phyloP scores from a whole-genome alignment of 2,797 vertebrate genomes.

The Halcyon smyrnensis region DNA sequence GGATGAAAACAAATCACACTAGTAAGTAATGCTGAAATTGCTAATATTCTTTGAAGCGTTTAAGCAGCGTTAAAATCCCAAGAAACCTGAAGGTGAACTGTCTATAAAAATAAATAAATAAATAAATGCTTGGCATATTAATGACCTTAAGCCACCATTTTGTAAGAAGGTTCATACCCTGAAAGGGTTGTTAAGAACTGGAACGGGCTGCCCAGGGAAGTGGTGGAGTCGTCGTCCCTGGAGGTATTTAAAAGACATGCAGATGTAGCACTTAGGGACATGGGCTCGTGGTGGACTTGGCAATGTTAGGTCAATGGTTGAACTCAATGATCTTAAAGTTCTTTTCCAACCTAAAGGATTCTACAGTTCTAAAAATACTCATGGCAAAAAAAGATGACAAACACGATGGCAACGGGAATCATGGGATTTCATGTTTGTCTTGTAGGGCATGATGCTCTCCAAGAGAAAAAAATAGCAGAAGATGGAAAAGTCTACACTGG shows the following conservation, averaged over 20 bases:
- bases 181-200: neutral
- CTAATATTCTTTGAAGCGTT: constrained; percentile 34
- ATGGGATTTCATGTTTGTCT: constrained; percentile 13
- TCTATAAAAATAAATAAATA: neutral
- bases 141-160: neutral
- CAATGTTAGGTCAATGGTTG: neutral
- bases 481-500: constrained; percentile 31
- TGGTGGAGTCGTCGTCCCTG: neutral
- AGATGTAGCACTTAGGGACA: neutral
- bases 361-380: neutral
- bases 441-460: neutral
- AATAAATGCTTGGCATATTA: neutral
- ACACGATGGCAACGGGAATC: neutral
- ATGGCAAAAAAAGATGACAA: neutral
- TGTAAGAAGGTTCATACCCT: neutral
- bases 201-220: neutral
- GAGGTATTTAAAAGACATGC: neutral
- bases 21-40: constrained; percentile 4
- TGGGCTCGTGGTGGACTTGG: neutral
- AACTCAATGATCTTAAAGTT: neutral
- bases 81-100: constrained; percentile 31
- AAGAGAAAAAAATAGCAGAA: neutral
- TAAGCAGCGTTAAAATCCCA: neutral
- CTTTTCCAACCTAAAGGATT: neutral
- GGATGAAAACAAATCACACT: constrained; percentile 36